These are phyloP conservation scores for Eristalis arbustorum DNA, from an alignment of 2,888 invertebrate genomes.

Conservation along the genomic window DNA sequence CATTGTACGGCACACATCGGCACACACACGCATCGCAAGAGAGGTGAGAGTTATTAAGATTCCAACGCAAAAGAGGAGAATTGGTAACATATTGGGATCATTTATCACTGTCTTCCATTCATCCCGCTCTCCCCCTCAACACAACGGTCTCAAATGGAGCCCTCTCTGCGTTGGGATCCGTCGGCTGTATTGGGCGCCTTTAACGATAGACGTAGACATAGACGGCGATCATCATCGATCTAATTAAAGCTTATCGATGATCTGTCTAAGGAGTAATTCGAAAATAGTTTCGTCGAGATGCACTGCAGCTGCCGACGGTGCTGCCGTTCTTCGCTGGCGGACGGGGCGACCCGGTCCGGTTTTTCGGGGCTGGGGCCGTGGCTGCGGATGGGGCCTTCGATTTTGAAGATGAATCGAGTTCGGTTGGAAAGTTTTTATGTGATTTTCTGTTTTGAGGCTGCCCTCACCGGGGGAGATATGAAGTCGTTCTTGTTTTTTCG, in stretches of 20 bases:
- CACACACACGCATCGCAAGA: not conserved
- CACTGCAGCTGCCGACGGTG: conserved; percentile 3
- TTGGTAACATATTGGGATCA: conserved; percentile 46
- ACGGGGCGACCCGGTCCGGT: not conserved
- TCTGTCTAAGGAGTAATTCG: conserved; percentile 51
- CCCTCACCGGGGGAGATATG: not conserved
- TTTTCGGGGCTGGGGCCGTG: no score
- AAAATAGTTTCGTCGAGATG: conserved; percentile 40
- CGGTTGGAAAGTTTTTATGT: conserved; percentile 37
- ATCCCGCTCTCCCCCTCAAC: no score
- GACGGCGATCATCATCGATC: conserved; percentile 59
- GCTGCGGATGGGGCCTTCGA: no score
- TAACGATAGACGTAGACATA: conserved; percentile 44
- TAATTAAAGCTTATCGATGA: conserved; percentile 67
- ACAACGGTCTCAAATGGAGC: not conserved
- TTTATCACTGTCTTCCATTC: conserved; percentile 55
- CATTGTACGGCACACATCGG: conserved; percentile 17
- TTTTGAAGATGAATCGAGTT: conserved; percentile 34
- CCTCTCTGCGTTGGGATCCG: not conserved
- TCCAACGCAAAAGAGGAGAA: conserved; percentile 47
- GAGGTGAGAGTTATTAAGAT: conserved; percentile 62
- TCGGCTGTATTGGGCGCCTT: conserved; percentile 41
- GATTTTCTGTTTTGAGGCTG: not conserved
- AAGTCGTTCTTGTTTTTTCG: not conserved
- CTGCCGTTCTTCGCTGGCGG: not conserved